A percentile compares a stretch with the other conserved stretches of the same genome.
Conservation (phyloP, 2,113 vertebrate species). For the Bucco capensis region DNA sequence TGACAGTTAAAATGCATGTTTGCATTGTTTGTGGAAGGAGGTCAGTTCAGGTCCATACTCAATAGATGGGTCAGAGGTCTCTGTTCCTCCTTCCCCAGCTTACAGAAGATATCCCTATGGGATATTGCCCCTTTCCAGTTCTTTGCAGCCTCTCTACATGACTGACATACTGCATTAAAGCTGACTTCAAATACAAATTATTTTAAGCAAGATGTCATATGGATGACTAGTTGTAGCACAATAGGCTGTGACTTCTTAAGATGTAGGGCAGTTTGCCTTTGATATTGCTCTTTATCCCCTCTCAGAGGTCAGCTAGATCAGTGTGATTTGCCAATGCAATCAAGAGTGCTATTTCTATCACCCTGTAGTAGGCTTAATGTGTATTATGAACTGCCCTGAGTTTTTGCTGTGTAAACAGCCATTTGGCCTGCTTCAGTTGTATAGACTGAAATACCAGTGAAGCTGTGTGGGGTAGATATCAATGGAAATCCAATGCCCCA, state of each 20-base stretch:
- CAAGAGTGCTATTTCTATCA: neutral
- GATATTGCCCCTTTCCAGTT: neutral
- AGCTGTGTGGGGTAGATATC: neutral
- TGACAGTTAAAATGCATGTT: neutral
- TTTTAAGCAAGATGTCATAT: constrained; percentile 13
- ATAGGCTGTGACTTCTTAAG: neutral
- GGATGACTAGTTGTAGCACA: neutral
- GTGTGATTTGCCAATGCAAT: neutral
- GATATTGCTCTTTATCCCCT: neutral
- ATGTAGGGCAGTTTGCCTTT: constrained; percentile 24
- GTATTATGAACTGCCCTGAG: neutral
- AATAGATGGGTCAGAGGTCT: constrained; percentile 18
- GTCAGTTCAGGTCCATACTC: neutral
- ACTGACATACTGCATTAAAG: neutral
- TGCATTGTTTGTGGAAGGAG: neutral
- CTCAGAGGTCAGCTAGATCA: neutral
- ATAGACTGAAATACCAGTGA: neutral
- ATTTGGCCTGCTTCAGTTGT: neutral
- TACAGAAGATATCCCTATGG: neutral
- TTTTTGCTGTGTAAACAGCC: neutral
- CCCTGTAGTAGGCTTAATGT: neutral
- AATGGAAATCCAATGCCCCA: neutral
- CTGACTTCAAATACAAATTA: neutral
- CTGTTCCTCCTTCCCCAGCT: neutral
- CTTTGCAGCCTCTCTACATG: neutral